These are phyloP conservation scores for Leptoclinus maculatus DNA, from an alignment of 2,797 vertebrate genomes.

Conservation along the genomic window DNA sequence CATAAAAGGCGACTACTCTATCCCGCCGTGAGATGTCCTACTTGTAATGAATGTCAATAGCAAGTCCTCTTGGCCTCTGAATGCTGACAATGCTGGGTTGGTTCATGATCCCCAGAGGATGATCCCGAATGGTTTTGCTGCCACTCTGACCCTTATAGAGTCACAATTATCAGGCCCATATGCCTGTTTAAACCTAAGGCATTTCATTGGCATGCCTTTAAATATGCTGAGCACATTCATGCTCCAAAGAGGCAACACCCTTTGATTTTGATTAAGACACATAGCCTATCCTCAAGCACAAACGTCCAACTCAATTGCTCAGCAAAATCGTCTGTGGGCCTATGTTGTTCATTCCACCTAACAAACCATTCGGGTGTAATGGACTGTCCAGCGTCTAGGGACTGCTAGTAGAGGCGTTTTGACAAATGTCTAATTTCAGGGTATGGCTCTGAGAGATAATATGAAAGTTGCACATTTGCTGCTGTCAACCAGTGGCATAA, in stretches of 20 bases:
- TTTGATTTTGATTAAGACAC: not conserved
- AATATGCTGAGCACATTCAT: not conserved
- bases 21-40: constrained; percentile 11
- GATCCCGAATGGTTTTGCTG: not conserved
- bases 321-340: not conserved
- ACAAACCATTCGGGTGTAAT: not conserved
- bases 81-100: not conserved
- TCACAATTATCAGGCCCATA: not conserved
- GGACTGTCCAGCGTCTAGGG: not conserved
- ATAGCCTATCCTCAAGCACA: not conserved
- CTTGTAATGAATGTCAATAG: constrained; percentile 9
- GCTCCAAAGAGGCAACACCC: not conserved
- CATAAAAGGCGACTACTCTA: constrained; percentile 54
- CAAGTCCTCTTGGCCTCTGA: not conserved
- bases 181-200: not conserved
- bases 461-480: not conserved
- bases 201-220: not conserved
- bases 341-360: not conserved
- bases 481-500: not conserved
- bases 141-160: not conserved
- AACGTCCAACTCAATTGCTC: not conserved
- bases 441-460: not conserved
- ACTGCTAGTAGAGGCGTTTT: not conserved
- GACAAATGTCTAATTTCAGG: not conserved
- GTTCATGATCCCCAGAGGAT: constrained; percentile 5